Percentiles rank a stretch among this genome's conserved stretches.
phyloP scores from a whole-genome alignment of 1,140 invertebrate genomes.

The honey bee (Apis mellifera) region DNA sequence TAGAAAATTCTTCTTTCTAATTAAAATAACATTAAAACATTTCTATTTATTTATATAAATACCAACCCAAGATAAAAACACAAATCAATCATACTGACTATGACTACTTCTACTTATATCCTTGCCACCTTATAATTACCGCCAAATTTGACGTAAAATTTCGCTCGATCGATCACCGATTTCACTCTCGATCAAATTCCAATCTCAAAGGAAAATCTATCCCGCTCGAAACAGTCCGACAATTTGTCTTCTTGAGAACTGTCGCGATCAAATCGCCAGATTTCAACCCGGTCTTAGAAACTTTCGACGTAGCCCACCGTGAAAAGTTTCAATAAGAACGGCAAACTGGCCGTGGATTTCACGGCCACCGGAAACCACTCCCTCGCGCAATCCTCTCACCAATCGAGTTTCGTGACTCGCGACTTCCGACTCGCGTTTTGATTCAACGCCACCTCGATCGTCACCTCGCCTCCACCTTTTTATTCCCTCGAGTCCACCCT shows the following conservation, averaged over 20 bases:
- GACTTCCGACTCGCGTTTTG: neutral
- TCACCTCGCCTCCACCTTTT: slow-evolving; percentile 14
- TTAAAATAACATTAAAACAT: too few species aligned
- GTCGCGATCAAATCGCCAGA: slow-evolving; percentile 11
- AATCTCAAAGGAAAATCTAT: too few species aligned
- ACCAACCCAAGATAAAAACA: too few species aligned
- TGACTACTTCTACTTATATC: too few species aligned
- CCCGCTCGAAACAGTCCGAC: neutral
- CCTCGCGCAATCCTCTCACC: slow-evolving; percentile 53
- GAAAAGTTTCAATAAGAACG: slow-evolving; percentile 66
- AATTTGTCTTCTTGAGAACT: slow-evolving; percentile 1
- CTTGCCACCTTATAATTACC: too few species aligned
- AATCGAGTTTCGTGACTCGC: slow-evolving; percentile 55
- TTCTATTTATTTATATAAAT: too few species aligned
- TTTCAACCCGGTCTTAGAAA: neutral
- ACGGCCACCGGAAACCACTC: neutral
- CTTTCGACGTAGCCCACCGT: neutral
- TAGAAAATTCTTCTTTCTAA: too few species aligned
- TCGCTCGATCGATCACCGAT: neutral
- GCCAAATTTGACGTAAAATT: too few species aligned
- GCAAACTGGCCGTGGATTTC: slow-evolving; percentile 39
- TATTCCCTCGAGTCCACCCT: slow-evolving; percentile 31
- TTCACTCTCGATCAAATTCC: neutral
- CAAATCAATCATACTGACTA: too few species aligned
- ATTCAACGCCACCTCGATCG: slow-evolving; percentile 27